Evolutionary conservation across 2,888 invertebrate genomes (phyloP).

Genomic region (Drosophila meridionalis): DNA sequence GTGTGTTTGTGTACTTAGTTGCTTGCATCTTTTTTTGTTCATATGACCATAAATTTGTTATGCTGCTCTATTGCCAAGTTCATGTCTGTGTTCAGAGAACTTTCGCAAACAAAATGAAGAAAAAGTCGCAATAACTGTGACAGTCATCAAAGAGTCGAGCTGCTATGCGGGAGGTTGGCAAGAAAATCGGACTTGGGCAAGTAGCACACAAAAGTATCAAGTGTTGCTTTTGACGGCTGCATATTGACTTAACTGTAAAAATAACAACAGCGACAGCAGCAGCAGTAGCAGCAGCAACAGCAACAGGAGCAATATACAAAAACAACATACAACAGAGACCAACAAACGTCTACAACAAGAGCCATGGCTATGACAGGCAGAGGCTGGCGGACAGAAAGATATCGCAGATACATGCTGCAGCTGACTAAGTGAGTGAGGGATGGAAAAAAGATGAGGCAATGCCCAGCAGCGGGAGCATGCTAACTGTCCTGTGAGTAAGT

Average conservation of each 20-base stretch:
- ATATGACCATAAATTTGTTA: constrained; percentile 73
- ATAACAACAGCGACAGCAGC: constrained; percentile 50
- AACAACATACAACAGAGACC: not conserved
- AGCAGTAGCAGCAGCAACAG: constrained; percentile 4
- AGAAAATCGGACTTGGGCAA: constrained; percentile 41
- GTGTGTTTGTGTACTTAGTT: constrained; percentile 14
- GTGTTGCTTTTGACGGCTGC: constrained; percentile 81
- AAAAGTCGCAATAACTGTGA: constrained; percentile 73
- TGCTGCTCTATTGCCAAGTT: constrained; percentile 55
- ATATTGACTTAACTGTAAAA: constrained; percentile 80
- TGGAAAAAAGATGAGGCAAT: constrained; percentile 38
- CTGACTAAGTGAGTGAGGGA: constrained; percentile 25
- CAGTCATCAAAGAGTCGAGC: constrained; percentile 47
- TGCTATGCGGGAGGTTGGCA: constrained; percentile 14
- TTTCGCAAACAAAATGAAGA: constrained; percentile 67
- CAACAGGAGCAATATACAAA: constrained; percentile 5
- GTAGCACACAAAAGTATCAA: constrained; percentile 78
- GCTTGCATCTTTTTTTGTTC: constrained; percentile 50
- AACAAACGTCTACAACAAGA: constrained; percentile 11
- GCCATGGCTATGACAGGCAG: constrained; percentile 43
- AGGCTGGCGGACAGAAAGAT: constrained; percentile 34
- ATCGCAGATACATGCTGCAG: constrained; percentile 41
- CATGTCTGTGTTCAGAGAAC: constrained; percentile 52
- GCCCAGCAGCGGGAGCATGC: constrained; percentile 35
- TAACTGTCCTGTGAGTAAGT: constrained; percentile 37